Conservation (phyloP, 2,113 vertebrate species). For the Todiramphus chloris region DNA sequence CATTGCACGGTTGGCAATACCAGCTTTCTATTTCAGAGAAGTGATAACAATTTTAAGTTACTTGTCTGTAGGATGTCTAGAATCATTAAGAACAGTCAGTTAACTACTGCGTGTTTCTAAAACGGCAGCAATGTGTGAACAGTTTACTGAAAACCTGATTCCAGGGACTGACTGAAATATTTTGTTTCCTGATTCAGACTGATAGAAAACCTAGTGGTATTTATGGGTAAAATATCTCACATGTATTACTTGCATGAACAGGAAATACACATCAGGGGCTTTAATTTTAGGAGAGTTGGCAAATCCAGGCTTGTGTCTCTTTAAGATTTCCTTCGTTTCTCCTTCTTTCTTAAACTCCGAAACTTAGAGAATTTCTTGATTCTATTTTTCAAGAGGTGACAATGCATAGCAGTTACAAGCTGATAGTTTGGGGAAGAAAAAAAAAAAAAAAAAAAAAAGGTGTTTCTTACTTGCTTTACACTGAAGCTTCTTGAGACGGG, state of each 20-base stretch:
- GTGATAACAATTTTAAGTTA: constrained; percentile 16
- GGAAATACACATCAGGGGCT: not conserved
- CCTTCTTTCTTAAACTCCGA: not conserved
- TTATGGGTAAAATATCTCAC: not conserved
- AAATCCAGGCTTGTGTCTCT: not conserved
- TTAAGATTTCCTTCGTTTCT: not conserved
- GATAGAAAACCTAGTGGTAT: constrained; percentile 9
- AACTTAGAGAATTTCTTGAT: not conserved
- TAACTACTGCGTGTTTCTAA: constrained; percentile 17
- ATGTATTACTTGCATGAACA: not conserved
- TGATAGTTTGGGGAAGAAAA: not conserved
- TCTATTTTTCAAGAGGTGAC: not conserved
- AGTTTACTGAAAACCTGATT: constrained; percentile 10
- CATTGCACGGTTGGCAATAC: not conserved
- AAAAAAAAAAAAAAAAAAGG: too few species aligned
- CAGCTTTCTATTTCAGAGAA: not conserved
- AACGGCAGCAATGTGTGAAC: not conserved
- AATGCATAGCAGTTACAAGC: not conserved
- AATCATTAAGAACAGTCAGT: constrained; percentile 36
- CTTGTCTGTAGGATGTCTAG: constrained; percentile 1
- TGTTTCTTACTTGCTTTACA: not conserved
- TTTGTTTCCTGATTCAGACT: constrained; percentile 12
- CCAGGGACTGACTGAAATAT: not conserved
- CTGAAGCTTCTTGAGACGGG: not conserved
- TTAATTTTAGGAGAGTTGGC: not conserved